A percentile compares a stretch with the other conserved stretches of the same genome.
Evolutionary conservation across 2,797 vertebrate species (phyloP).

Genomic region (Siniperca scherzeri): DNA sequence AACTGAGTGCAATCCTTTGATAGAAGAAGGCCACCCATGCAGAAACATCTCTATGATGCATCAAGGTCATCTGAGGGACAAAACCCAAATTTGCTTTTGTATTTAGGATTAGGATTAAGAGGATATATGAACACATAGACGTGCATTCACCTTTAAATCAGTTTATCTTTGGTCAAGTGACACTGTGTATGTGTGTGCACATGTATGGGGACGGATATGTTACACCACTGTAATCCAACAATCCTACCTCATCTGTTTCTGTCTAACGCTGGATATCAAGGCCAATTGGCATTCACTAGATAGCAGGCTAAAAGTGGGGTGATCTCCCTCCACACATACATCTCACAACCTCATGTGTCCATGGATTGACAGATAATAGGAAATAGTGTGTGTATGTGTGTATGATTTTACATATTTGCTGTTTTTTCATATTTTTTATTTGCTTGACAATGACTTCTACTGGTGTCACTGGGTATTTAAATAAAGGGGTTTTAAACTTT

Average conservation of each 20-base stretch:
- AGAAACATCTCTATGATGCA: background rate
- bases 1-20: constrained; percentile 10
- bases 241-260: constrained; percentile 66
- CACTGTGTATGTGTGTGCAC: background rate
- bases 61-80: constrained; percentile 62
- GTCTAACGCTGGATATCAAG: constrained; percentile 49
- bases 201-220: constrained; percentile 14
- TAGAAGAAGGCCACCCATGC: constrained; percentile 5
- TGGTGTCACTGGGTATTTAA: background rate
- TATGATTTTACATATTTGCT: background rate
- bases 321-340: constrained; percentile 37
- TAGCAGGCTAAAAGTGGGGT: constrained; percentile 39
- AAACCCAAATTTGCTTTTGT: constrained; percentile 39
- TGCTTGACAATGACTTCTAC: background rate
- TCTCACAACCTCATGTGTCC: constrained; percentile 46
- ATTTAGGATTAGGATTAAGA: constrained; percentile 31
- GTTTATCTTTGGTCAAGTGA: constrained; percentile 34
- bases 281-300: constrained; percentile 57
- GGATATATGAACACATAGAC: constrained; percentile 39
- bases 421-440: background rate
- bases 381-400: constrained; percentile 1
- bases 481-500: constrained; percentile 3
- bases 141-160: constrained; percentile 42
- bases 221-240: constrained; percentile 61
- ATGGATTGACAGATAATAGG: constrained; percentile 39